These are phyloP conservation scores for Clepsis dumicolana DNA, from an alignment of 2,888 invertebrate species.

Conservation along the genomic window DNA sequence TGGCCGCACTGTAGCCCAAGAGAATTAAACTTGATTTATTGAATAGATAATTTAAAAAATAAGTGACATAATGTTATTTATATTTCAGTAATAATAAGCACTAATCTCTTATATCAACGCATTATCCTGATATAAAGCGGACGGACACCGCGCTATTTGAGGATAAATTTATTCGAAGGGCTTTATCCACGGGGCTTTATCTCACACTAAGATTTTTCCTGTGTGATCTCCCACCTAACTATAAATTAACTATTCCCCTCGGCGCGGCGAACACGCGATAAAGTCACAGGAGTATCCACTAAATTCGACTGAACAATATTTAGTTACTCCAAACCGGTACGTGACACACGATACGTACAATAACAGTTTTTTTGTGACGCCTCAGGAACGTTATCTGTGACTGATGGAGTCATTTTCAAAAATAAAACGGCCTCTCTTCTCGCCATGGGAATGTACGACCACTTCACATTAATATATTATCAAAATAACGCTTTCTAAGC, in stretches of 20 bases:
- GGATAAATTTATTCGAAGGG: slow-evolving; percentile 38
- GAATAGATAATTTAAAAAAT: slow-evolving; percentile 32
- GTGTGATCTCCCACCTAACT: slow-evolving; percentile 41
- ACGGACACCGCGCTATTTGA: slow-evolving; percentile 19
- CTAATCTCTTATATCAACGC: slow-evolving; percentile 36
- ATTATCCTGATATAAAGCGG: slow-evolving; percentile 19
- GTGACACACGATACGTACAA: slow-evolving; percentile 71
- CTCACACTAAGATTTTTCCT: slow-evolving; percentile 39
- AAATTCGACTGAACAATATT: slow-evolving; percentile 68
- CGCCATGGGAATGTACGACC: slow-evolving; percentile 72
- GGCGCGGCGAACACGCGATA: slow-evolving; percentile 59
- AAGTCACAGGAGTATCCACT: slow-evolving; percentile 64
- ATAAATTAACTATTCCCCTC: slow-evolving; percentile 54
- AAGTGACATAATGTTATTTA: slow-evolving; percentile 28
- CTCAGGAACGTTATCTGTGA: slow-evolving; percentile 77
- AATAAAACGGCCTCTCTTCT: slow-evolving; percentile 78
- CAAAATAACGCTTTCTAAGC: slow-evolving; percentile 73
- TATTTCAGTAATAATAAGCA: slow-evolving; percentile 28
- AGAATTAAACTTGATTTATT: slow-evolving; percentile 33
- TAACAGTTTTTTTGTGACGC: slow-evolving; percentile 73
- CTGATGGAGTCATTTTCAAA: slow-evolving; percentile 82
- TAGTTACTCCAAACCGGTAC: slow-evolving; percentile 70
- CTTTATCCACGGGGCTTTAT: slow-evolving; percentile 36
- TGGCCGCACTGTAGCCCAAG: slow-evolving; percentile 11
- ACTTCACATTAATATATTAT: slow-evolving; percentile 79